Evolutionary conservation across 2,888 invertebrate species (phyloP).

Genomic region (Drosophila formosana): DNA sequence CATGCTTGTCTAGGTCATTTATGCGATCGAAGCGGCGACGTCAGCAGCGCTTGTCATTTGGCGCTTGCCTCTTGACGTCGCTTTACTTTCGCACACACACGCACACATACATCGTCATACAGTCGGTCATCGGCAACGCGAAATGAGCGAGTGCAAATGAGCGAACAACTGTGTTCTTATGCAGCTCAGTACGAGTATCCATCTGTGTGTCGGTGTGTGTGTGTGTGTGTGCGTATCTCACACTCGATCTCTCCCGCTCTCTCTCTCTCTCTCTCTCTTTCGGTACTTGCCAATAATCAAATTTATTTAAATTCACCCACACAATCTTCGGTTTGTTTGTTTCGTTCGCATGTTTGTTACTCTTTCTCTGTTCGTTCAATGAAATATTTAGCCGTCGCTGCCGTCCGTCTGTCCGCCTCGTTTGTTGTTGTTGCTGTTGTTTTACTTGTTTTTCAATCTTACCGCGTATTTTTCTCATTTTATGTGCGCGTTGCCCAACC

Average conservation of each 20-base stretch:
- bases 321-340: constrained; percentile 56
- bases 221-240: constrained; percentile 11
- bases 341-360: constrained; percentile 54
- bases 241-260: constrained; percentile 16
- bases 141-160: constrained; percentile 77
- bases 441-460: constrained; percentile 53
- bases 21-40: constrained; percentile 25
- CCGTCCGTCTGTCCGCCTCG: constrained; percentile 5
- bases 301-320: constrained; percentile 66
- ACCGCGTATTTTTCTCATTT: constrained; percentile 57
- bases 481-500: constrained; percentile 35
- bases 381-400: constrained; percentile 46
- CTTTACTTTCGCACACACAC: constrained; percentile 47
- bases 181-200: not conserved
- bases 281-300: constrained; percentile 50
- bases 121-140: constrained; percentile 8
- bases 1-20: constrained; percentile 70
- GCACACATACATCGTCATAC: not conserved
- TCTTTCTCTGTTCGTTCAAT: constrained; percentile 48
- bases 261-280: constrained; percentile 7
- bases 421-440: constrained; percentile 37
- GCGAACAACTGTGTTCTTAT: constrained; percentile 34
- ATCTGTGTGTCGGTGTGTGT: constrained; percentile 1
- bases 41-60: constrained; percentile 10
- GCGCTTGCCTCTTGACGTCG: constrained; percentile 34